Conservation (phyloP, 2,888 invertebrate genomes). For the Philaethria dido region DNA sequence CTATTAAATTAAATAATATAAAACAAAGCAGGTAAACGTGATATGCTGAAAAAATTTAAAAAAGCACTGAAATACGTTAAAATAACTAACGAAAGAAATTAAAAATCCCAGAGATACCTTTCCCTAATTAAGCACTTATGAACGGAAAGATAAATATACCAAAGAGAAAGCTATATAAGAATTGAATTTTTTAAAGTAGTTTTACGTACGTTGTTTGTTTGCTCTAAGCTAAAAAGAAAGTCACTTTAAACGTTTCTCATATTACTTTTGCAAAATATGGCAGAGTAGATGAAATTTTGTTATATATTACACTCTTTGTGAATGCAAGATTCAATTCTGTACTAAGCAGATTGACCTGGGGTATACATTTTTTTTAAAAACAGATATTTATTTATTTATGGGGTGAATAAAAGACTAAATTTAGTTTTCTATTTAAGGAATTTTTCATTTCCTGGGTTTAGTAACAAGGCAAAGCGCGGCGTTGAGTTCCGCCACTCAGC, state of each 20-base stretch:
- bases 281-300: constrained; percentile 1
- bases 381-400: no score
- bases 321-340: not conserved
- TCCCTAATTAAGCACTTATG: constrained; percentile 23
- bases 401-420: no score
- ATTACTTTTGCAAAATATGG: constrained; percentile 5
- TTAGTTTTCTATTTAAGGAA: no score
- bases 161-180: constrained; percentile 7
- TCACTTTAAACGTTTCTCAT: constrained; percentile 17
- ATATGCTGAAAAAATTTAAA: not conserved
- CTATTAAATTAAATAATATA: no score
- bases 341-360: no score
- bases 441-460: no score
- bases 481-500: no score
- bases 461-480: no score
- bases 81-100: constrained; percentile 2
- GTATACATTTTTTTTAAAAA: no score
- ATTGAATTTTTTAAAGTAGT: constrained; percentile 23
- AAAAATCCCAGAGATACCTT: constrained; percentile 18
- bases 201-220: constrained; percentile 19
- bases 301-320: not conserved
- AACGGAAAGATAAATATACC: constrained; percentile 24
- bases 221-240: constrained; percentile 14
- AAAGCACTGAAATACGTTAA: constrained; percentile 9
- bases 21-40: not conserved